A percentile compares a stretch with the other conserved stretches of the same genome.
These are phyloP conservation scores for Drosophila siamana DNA, from an alignment of 2,888 invertebrate genomes.

Conservation along the genomic window DNA sequence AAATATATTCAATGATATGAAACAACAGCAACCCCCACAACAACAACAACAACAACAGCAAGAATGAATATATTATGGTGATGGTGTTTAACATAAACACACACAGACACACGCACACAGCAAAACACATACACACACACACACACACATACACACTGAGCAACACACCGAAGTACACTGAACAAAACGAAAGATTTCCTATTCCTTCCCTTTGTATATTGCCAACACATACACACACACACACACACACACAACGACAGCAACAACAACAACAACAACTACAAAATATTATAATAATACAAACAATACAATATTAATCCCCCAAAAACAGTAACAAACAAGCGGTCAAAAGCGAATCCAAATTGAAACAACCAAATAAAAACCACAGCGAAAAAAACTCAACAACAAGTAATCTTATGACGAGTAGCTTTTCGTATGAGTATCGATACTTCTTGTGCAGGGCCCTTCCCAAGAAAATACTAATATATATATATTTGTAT, in stretches of 20 bases:
- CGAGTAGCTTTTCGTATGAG: slow-evolving; percentile 32
- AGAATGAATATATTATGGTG: slow-evolving; percentile 53
- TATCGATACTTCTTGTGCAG: slow-evolving; percentile 14
- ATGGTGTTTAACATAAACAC: slow-evolving; percentile 64
- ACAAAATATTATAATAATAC: slow-evolving; percentile 33
- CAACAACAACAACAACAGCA: slow-evolving; percentile 22
- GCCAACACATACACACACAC: slow-evolving; percentile 39
- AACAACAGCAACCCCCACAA: neutral
- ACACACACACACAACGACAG: slow-evolving; percentile 50
- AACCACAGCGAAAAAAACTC: slow-evolving; percentile 5
- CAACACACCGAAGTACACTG: slow-evolving; percentile 10
- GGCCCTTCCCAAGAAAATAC: neutral
- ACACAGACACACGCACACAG: slow-evolving; percentile 32
- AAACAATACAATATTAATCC: slow-evolving; percentile 38
- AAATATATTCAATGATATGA: slow-evolving; percentile 16
- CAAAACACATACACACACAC: slow-evolving; percentile 7
- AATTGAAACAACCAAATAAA: slow-evolving; percentile 11
- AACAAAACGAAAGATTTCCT: slow-evolving; percentile 28
- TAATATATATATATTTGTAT: neutral
- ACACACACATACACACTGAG: slow-evolving; percentile 28
- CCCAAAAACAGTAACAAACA: slow-evolving; percentile 28
- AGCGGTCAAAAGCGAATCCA: slow-evolving; percentile 15
- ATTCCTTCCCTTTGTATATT: slow-evolving; percentile 50
- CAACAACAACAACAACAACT: slow-evolving; percentile 39
- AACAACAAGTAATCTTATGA: neutral